These are phyloP conservation scores for Passer domesticus DNA, from an alignment of 2,113 vertebrate species.

Conservation along the genomic window DNA sequence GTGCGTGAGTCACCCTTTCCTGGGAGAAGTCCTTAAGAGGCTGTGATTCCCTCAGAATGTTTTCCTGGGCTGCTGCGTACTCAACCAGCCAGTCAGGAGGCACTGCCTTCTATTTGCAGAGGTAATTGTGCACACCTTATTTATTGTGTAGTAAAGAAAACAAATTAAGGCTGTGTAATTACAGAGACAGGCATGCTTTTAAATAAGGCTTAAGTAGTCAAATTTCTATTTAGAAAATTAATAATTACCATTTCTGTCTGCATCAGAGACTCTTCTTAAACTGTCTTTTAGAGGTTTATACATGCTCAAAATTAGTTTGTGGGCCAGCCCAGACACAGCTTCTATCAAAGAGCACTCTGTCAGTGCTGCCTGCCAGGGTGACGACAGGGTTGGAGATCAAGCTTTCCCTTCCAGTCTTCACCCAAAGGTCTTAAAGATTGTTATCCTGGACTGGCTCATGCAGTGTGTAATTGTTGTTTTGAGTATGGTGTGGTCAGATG, in stretches of 20 bases:
- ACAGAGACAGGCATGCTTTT: slow-evolving; percentile 66
- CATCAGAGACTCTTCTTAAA: not conserved
- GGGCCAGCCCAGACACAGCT: not conserved
- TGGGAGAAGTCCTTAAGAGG: not conserved
- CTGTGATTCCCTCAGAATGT: not conserved
- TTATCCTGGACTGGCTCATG: not conserved
- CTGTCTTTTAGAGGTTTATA: slow-evolving; percentile 23
- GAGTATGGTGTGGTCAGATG: not conserved
- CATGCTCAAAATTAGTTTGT: not conserved
- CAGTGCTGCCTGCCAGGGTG: not conserved
- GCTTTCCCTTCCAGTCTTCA: not conserved
- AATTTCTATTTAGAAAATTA: slow-evolving; percentile 73
- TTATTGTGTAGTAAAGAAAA: slow-evolving; percentile 75
- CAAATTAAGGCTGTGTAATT: slow-evolving; percentile 78
- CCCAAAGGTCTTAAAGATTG: not conserved
- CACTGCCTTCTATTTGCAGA: slow-evolving; percentile 20
- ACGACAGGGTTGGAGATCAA: not conserved
- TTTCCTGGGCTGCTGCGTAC: not conserved
- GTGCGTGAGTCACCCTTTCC: not conserved
- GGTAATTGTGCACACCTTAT: slow-evolving; percentile 62
- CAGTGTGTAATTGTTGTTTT: not conserved
- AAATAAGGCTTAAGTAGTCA: slow-evolving; percentile 69
- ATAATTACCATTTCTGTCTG: slow-evolving; percentile 48
- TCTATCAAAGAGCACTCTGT: not conserved
- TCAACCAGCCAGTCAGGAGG: not conserved